These are phyloP conservation scores for Drosophila murphyi DNA, from an alignment of 1,140 invertebrate species.

Conservation along the genomic window DNA sequence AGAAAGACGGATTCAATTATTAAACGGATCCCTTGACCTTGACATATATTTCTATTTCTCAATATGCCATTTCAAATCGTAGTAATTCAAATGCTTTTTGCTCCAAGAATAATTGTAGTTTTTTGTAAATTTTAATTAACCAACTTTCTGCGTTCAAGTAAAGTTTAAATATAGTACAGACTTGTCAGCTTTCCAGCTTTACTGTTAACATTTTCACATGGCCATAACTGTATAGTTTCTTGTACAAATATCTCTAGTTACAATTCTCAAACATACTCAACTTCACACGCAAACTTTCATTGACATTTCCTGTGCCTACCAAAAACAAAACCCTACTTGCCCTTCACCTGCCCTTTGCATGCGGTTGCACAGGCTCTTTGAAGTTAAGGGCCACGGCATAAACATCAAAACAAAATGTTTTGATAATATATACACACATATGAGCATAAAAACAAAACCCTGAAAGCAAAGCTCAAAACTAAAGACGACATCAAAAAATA, in stretches of 20 bases:
- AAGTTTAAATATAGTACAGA: not conserved
- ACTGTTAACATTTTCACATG: not conserved
- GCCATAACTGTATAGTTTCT: conserved; percentile 1
- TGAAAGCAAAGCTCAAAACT: conserved; percentile 36
- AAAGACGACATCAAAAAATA: conserved; percentile 28
- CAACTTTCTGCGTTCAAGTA: too few relatives aligned
- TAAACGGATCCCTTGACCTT: too few relatives aligned
- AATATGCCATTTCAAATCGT: too few relatives aligned
- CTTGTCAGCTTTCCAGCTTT: not conserved
- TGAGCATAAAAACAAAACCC: conserved; percentile 7
- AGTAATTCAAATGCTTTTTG: too few relatives aligned
- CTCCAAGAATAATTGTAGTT: too few relatives aligned
- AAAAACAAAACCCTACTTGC: conserved; percentile 2
- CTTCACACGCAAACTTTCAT: conserved; percentile 23
- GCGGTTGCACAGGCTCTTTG: conserved; percentile 5
- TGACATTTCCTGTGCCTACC: conserved; percentile 51
- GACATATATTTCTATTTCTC: too few relatives aligned
- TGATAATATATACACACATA: conserved; percentile 21
- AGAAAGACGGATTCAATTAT: too few relatives aligned
- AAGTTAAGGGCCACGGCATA: conserved; percentile 22
- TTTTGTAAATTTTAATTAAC: too few relatives aligned
- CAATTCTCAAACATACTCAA: not conserved
- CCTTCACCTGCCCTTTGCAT: conserved; percentile 14
- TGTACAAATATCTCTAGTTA: not conserved
- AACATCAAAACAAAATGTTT: conserved; percentile 47